Conservation (phyloP, 2,113 vertebrate genomes). For the Heterotis niloticus region DNA sequence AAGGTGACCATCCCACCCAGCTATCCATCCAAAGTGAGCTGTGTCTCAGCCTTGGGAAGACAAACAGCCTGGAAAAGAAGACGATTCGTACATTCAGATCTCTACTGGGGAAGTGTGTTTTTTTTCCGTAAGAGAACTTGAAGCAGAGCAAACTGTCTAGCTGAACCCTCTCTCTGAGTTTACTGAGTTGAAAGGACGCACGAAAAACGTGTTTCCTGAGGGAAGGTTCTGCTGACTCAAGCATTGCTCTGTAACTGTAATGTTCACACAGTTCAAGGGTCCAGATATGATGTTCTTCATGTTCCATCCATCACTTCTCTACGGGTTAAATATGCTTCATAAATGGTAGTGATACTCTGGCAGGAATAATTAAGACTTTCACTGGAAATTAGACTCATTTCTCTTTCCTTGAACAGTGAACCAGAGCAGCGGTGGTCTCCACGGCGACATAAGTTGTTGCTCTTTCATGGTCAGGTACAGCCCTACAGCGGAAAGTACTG, state of each 20-base stretch:
- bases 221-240: neutral
- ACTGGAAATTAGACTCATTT: neutral
- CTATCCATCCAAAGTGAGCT: slow-evolving; percentile 14
- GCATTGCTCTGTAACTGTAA: neutral
- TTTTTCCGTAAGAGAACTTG: slow-evolving; percentile 1
- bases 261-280: slow-evolving; percentile 15
- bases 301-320: slow-evolving; percentile 12
- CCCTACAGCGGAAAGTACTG: slow-evolving; percentile 1
- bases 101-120: neutral
- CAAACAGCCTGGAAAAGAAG: neutral
- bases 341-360: neutral
- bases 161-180: neutral
- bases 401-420: neutral
- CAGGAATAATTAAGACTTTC: neutral
- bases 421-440: neutral
- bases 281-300: slow-evolving; percentile 5
- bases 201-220: neutral
- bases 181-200: neutral
- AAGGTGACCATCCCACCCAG: neutral
- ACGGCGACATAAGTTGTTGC: neutral
- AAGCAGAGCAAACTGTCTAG: neutral
- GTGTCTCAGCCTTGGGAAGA: neutral
- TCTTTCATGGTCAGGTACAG: slow-evolving; percentile 12
- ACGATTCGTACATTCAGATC: neutral
- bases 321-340: slow-evolving; percentile 12